A percentile compares a stretch with the other conserved stretches of the same genome.
phyloP scores from a whole-genome alignment of 2,888 invertebrate genomes.

The Tinea pellionella region DNA sequence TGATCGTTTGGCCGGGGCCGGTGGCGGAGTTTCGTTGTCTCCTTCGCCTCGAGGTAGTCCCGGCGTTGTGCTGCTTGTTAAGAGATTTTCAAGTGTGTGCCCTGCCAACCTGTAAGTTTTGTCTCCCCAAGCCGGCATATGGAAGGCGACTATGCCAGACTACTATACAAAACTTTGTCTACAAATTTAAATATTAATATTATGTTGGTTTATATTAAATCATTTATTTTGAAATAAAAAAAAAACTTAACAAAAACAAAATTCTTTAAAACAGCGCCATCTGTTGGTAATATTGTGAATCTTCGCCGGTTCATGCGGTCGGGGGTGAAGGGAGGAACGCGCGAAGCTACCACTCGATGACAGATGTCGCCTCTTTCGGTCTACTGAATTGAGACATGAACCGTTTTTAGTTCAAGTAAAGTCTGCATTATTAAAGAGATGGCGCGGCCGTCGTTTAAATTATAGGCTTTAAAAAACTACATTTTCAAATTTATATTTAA shows the following conservation, averaged over 20 bases:
- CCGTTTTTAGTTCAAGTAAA: background rate
- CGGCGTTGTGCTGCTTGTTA: no score
- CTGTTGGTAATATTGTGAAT: background rate
- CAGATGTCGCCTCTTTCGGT: slow-evolving; percentile 6
- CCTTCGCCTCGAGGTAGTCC: no score
- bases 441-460: background rate
- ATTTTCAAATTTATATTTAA: background rate
- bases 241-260: background rate
- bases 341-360: background rate
- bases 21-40: no score
- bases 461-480: background rate
- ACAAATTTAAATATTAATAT: no score
- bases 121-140: no score
- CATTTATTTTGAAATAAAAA: no score
- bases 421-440: background rate
- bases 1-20: no score
- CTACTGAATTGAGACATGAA: background rate
- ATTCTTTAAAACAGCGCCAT: background rate
- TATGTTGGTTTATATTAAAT: no score
- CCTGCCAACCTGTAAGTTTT: no score
- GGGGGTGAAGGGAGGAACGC: background rate
- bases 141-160: no score
- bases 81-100: no score
- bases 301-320: background rate
- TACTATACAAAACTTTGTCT: no score